These are phyloP conservation scores for Cyclopterus lumpus DNA, from an alignment of 2,797 vertebrate species.

Conservation along the genomic window DNA sequence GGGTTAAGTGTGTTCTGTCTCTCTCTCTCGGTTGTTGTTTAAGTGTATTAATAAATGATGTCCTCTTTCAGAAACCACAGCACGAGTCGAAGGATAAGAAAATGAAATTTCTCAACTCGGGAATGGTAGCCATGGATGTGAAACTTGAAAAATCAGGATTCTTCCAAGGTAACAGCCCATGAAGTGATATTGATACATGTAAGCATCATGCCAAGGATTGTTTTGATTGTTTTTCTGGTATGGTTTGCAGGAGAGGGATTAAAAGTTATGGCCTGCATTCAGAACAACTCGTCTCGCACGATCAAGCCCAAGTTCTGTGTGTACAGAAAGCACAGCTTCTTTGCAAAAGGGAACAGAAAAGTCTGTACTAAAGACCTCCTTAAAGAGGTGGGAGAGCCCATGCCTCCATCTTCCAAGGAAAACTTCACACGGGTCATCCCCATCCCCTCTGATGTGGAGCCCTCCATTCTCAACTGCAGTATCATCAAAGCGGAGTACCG, in stretches of 20 bases:
- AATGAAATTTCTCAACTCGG: conserved; percentile 74
- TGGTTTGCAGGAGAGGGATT: conserved; percentile 88
- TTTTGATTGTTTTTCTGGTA: conserved; percentile 11
- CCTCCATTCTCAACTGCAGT: conserved; percentile 89
- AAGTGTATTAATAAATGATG: neutral
- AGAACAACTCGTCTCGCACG: conserved; percentile 90
- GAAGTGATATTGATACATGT: neutral
- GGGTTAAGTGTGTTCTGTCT: neutral
- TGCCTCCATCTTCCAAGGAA: conserved; percentile 85
- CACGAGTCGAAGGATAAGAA: conserved; percentile 76
- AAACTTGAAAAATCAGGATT: conserved; percentile 76
- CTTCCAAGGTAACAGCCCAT: conserved; percentile 64
- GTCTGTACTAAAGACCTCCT: conserved; percentile 86
- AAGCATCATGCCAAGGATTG: neutral
- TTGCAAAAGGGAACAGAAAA: conserved; percentile 87
- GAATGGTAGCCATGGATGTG: conserved; percentile 78
- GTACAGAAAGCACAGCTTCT: conserved; percentile 91
- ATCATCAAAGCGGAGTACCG: conserved; percentile 92
- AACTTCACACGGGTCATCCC: conserved; percentile 86
- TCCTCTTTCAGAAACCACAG: conserved; percentile 73
- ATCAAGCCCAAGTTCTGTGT: conserved; percentile 92
- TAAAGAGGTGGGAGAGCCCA: conserved; percentile 88
- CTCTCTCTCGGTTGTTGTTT: neutral
- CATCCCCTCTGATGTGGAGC: conserved; percentile 84
- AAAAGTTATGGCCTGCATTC: conserved; percentile 88